phyloP scores from a whole-genome alignment of 2,888 invertebrate genomes.

The Trichacis sp. region DNA sequence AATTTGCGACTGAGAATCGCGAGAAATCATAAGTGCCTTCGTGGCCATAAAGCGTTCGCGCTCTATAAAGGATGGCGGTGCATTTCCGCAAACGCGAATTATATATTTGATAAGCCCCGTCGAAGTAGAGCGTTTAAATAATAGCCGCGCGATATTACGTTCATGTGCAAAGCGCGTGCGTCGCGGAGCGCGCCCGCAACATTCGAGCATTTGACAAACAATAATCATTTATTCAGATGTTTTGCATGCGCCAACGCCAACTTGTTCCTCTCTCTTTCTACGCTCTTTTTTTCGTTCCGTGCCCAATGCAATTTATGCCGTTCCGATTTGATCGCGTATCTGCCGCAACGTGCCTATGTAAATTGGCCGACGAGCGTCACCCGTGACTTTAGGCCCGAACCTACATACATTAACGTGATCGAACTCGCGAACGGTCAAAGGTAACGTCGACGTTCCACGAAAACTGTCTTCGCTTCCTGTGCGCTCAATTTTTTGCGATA shows the following conservation, averaged over 20 bases:
- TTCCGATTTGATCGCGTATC: constrained; percentile 16
- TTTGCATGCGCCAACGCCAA: constrained; percentile 53
- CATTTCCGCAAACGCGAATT: constrained; percentile 63
- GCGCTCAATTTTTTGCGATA: background rate
- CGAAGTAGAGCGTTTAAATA: constrained; percentile 66
- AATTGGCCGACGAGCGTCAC: constrained; percentile 16
- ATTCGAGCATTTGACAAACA: constrained; percentile 67
- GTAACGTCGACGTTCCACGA: constrained; percentile 2
- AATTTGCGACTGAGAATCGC: background rate
- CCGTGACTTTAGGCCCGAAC: constrained; percentile 29
- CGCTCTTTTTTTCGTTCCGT: constrained; percentile 5
- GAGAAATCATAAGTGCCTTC: constrained; percentile 14
- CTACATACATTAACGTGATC: constrained; percentile 34
- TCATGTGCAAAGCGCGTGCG: constrained; percentile 38
- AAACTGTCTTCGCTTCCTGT: background rate
- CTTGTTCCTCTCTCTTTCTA: constrained; percentile 10
- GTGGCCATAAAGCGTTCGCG: constrained; percentile 28
- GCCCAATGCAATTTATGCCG: constrained; percentile 4
- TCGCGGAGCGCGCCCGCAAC: constrained; percentile 22
- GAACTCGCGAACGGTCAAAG: constrained; percentile 32
- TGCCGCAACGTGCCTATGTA: background rate
- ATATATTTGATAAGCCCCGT: constrained; percentile 64
- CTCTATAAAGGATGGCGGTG: constrained; percentile 31
- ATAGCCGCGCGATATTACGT: constrained; percentile 46
- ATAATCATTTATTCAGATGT: constrained; percentile 69